Percentiles rank a stretch among this genome's conserved stretches.
Evolutionary conservation across 2,797 vertebrate genomes (phyloP).

Genomic region (Periparus ater): DNA sequence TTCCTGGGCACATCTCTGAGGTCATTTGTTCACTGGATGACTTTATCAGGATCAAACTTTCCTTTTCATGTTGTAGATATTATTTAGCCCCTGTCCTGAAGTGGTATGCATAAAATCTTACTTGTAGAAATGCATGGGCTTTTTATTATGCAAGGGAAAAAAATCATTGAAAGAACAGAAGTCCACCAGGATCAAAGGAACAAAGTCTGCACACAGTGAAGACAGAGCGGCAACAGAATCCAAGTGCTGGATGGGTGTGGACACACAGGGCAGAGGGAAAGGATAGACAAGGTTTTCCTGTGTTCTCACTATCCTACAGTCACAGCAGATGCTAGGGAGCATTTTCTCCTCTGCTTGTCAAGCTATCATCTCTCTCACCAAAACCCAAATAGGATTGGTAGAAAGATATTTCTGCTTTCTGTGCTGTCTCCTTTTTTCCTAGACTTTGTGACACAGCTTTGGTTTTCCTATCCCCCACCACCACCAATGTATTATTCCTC

Average conservation of each 20-base stretch:
- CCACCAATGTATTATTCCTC: background rate
- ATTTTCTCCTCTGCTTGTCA: background rate
- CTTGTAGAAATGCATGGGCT: background rate
- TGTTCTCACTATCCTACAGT: background rate
- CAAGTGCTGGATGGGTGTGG: background rate
- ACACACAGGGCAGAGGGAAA: background rate
- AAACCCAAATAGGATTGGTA: background rate
- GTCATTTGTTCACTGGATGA: background rate
- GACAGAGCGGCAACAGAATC: background rate
- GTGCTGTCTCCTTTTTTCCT: background rate
- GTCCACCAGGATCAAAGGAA: background rate
- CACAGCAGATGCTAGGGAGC: background rate
- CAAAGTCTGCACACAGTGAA: background rate
- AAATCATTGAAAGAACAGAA: background rate
- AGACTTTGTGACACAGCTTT: background rate
- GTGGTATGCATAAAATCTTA: background rate
- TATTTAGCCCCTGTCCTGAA: background rate
- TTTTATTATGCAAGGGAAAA: background rate
- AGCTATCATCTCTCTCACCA: background rate
- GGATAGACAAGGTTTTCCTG: background rate
- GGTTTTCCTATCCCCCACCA: background rate
- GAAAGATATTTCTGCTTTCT: background rate
- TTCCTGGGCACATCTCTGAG: background rate
- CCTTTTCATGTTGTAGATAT: background rate
- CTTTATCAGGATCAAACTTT: background rate